Evolutionary conservation across 2,113 vertebrate genomes (phyloP).

Genomic region (Eretmochelys imbricata): DNA sequence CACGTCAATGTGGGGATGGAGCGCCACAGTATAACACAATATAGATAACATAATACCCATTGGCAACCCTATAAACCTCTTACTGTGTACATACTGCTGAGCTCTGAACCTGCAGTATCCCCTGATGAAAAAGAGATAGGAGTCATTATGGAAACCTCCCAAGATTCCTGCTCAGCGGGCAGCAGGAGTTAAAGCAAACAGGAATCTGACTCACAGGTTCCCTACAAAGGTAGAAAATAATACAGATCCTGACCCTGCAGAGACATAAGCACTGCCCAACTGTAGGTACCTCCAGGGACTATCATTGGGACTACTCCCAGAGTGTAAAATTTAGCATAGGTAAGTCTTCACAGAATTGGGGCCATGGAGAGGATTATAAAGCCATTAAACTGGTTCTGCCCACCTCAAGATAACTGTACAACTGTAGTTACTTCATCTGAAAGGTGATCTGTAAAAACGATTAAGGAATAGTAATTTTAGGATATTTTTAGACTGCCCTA

Average conservation of each 20-base stretch:
- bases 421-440: not conserved
- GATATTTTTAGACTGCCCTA: not conserved
- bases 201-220: too few species aligned
- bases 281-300: not conserved
- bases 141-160: not conserved
- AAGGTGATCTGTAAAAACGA: not conserved
- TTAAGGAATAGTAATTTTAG: not conserved
- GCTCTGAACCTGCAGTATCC: fast-evolving
- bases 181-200: not conserved
- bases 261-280: not conserved
- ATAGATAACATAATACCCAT: not conserved
- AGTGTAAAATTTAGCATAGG: not conserved
- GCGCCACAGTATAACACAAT: not conserved
- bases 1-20: not conserved
- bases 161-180: not conserved
- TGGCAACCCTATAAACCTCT: not conserved
- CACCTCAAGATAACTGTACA: not conserved
- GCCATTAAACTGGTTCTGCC: not conserved
- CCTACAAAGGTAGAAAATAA: not conserved
- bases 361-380: not conserved
- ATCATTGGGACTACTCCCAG: not conserved
- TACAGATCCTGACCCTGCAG: not conserved
- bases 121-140: not conserved
- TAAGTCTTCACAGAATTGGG: not conserved
- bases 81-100: not conserved